A percentile compares a stretch with the other conserved stretches of the same genome.
phyloP scores from a whole-genome alignment of 2,797 vertebrate species.

The Sphenodon punctatus region DNA sequence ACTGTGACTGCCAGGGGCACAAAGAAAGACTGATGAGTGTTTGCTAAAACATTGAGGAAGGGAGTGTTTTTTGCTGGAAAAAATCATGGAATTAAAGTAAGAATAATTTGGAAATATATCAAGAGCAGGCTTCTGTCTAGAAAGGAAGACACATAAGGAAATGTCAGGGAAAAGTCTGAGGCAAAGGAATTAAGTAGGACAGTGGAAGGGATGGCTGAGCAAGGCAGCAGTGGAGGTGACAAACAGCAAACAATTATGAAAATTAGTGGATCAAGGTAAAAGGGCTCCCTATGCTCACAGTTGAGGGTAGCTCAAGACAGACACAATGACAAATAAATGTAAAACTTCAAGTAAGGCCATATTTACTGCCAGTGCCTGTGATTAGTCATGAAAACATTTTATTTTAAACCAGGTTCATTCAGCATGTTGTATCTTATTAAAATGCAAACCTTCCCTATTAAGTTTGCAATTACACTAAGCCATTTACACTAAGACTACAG shows the following conservation, averaged over 20 bases:
- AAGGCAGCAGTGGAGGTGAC: constrained; percentile 15
- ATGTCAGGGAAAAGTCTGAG: not conserved
- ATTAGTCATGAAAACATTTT: not conserved
- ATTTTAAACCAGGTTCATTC: constrained; percentile 41
- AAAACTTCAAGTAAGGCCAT: constrained; percentile 46
- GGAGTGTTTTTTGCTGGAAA: constrained; percentile 22
- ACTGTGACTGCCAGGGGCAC: constrained; percentile 23
- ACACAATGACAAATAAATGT: constrained; percentile 24
- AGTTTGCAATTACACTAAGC: not conserved
- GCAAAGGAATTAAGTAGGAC: constrained; percentile 33
- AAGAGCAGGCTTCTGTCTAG: constrained; percentile 10
- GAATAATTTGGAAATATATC: constrained; percentile 5
- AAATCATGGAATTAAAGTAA: constrained; percentile 17
- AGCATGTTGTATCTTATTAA: constrained; percentile 9
- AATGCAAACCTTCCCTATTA: not conserved
- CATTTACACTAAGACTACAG: not conserved
- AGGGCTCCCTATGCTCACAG: constrained; percentile 28
- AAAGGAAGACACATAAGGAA: not conserved
- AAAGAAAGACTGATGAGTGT: constrained; percentile 5
- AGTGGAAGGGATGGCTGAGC: not conserved
- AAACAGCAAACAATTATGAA: constrained; percentile 28
- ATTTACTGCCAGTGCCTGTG: constrained; percentile 53
- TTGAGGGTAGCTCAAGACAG: not conserved
- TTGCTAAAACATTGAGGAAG: constrained; percentile 50
- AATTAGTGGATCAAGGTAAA: not conserved